Evolutionary conservation across 1,140 invertebrate genomes (phyloP).

Genomic region (Lutraria rhynchaena): DNA sequence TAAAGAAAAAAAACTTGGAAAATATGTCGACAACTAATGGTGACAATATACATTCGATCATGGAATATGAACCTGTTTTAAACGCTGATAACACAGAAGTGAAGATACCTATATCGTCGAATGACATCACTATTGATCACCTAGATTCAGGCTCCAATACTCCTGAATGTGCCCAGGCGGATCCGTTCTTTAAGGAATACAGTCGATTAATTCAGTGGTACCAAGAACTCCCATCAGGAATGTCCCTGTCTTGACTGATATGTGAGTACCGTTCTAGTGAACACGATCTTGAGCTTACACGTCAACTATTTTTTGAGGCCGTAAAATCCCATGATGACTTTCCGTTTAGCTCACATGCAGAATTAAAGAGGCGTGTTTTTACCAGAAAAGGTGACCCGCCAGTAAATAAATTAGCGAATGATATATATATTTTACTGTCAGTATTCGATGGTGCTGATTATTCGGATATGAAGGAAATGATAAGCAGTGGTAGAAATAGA

Average conservation of each 20-base stretch:
- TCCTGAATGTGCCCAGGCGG: background rate
- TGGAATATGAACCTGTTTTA: background rate
- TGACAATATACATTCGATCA: too few species aligned
- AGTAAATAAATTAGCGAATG: conserved; percentile 13
- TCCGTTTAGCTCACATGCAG: background rate
- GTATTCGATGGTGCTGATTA: conserved; percentile 8
- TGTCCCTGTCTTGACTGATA: background rate
- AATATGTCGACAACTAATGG: too few species aligned
- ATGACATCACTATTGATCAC: background rate
- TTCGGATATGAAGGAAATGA: too few species aligned
- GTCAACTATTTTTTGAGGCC: conserved; percentile 4
- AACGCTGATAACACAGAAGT: background rate
- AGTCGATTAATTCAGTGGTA: conserved; percentile 6
- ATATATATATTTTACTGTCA: conserved; percentile 9
- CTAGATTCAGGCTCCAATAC: background rate
- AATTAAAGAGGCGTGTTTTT: background rate
- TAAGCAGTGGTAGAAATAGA: too few species aligned
- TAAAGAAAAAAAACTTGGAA: too few species aligned
- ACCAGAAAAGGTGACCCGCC: background rate
- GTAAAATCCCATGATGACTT: conserved; percentile 25
- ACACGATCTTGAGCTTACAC: background rate
- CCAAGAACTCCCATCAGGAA: too few species aligned
- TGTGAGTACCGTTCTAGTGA: background rate
- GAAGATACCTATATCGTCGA: background rate
- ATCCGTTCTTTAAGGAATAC: conserved; percentile 3